Evolutionary conservation across 2,113 vertebrate genomes (phyloP).

Genomic region (Zapornia atra): DNA sequence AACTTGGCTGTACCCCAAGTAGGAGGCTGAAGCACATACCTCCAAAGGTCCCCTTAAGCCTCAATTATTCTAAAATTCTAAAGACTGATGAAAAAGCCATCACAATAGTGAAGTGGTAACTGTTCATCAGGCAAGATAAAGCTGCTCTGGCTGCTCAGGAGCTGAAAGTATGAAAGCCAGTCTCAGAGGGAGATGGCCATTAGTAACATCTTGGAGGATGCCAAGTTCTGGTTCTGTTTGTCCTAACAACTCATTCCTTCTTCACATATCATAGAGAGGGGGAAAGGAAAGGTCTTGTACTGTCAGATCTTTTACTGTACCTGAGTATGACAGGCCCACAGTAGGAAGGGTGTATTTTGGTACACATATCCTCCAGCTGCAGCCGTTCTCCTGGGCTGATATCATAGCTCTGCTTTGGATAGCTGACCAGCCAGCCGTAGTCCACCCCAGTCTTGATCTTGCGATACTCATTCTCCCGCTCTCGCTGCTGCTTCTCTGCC

Average conservation of each 20-base stretch:
- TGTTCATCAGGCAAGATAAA: neutral
- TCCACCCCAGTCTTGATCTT: conserved; percentile 89
- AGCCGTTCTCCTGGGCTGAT: conserved; percentile 88
- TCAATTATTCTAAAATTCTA: neutral
- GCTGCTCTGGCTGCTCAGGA: neutral
- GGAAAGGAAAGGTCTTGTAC: neutral
- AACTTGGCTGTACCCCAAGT: neutral
- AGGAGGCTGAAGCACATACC: neutral
- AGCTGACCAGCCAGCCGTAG: conserved; percentile 94
- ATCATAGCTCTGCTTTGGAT: conserved; percentile 80
- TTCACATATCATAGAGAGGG: neutral
- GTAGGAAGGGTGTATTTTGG: conserved; percentile 89
- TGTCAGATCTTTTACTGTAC: conserved; percentile 64
- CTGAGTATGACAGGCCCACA: conserved; percentile 92
- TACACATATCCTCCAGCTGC: conserved; percentile 90
- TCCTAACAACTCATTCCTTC: neutral
- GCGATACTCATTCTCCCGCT: conserved; percentile 82
- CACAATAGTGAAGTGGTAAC: neutral
- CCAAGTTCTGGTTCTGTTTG: neutral
- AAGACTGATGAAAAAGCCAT: neutral
- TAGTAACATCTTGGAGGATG: neutral
- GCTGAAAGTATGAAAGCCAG: neutral
- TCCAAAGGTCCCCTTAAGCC: neutral
- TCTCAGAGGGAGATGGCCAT: neutral
- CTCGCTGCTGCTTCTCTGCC: conserved; percentile 86